phyloP scores from a whole-genome alignment of 2,113 vertebrate genomes.

The Sylvilagus bachmani region DNA sequence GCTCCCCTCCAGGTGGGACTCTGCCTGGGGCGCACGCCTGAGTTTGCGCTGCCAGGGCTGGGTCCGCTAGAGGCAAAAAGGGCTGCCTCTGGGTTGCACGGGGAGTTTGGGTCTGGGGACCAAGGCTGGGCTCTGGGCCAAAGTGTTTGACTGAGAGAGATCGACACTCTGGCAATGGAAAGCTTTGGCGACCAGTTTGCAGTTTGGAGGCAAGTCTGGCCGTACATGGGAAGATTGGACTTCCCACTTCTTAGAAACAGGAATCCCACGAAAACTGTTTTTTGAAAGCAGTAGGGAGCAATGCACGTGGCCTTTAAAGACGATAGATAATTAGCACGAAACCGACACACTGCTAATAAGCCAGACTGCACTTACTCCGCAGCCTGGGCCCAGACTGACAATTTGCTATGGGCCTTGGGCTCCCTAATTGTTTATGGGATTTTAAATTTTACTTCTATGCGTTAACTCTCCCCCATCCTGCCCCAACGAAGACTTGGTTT shows the following conservation, averaged over 20 bases:
- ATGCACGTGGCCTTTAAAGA: background rate
- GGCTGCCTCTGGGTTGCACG: background rate
- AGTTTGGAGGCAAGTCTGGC: background rate
- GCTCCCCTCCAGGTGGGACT: background rate
- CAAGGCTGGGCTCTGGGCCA: background rate
- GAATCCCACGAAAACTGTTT: background rate
- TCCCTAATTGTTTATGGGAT: conserved; percentile 45
- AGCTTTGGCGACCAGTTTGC: background rate
- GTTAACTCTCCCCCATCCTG: background rate
- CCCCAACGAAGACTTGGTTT: conserved; percentile 1
- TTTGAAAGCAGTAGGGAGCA: background rate
- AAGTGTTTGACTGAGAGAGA: background rate
- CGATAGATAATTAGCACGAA: background rate
- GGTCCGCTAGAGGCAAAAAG: background rate
- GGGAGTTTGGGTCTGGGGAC: background rate
- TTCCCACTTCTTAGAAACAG: conserved; percentile 25
- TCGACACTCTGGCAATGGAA: background rate
- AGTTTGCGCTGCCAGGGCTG: background rate
- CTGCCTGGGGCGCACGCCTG: background rate
- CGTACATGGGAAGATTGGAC: background rate
- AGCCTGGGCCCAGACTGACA: background rate
- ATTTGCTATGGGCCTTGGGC: conserved; percentile 17
- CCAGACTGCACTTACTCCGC: background rate
- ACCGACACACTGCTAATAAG: background rate
- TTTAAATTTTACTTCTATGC: conserved; percentile 45